Base-by-base conservation (phyloP, 1,140 invertebrate genomes). In the Cotesia vestalis region DNA sequence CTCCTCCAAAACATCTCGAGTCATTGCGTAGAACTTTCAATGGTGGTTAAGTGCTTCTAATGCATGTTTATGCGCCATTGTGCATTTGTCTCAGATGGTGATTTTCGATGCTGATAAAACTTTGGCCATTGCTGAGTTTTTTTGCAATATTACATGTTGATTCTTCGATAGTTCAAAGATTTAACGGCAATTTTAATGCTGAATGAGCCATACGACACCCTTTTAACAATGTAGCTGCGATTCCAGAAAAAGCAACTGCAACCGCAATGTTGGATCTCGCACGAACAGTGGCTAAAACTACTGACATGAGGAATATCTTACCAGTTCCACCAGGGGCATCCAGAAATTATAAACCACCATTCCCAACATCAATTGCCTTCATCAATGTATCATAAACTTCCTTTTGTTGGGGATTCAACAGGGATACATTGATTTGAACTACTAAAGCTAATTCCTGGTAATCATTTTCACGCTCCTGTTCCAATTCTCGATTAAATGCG, bases 321-420 rank as follows among this genome's bases (percentile, higher is more conserved):
- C 77, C 77, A 9, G 78, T 79, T 40, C 76, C 76, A 36, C 78
- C 80, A 14, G 80, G 80, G 46, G 81, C 77, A 79, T 84, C 78
- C 27, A 83, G 52, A 74, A 86, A 87, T 62, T 78, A 82, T 72
- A 85, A 74, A 61, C 78, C 79, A 55, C 81, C 77, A 81, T 66
- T 72, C 78, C 78, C 76, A 55, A 80, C 79, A n/a, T n/a, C n/a
- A 46, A 81, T 68, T 53, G 72, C 78, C 79, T 83, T 62, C 71
- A 85, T 84, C 52, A 87, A 74, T 78, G 72, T 78, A 35, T 85
- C 78, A 68, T 80, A 86, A 46, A 73, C 74, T 67, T 72, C 81
- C 80, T 87, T 84, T 80, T 87, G 75, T 80, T 87, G 75, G 73
- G 71, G 55, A 79, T 77, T 81, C 66, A 84, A 77, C 38, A 66